Evolutionary conservation across 2,113 vertebrate species (phyloP).

Genomic region (Phalacrocorax carbo): DNA sequence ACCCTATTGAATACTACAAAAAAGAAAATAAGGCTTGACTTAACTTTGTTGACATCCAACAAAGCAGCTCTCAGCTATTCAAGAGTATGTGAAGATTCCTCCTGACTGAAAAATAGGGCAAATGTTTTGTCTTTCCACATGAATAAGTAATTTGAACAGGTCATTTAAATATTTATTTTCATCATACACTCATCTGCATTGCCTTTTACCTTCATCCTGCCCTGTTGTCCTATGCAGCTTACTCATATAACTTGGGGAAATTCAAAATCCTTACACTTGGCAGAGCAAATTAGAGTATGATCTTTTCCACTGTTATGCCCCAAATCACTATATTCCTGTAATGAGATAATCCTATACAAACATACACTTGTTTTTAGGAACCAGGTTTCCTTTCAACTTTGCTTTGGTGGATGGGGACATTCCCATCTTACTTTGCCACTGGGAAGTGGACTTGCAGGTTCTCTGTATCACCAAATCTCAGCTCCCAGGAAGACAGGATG

Average conservation of each 20-base stretch:
- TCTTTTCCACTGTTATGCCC: background rate
- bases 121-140: background rate
- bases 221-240: background rate
- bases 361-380: background rate
- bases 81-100: background rate
- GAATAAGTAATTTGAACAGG: background rate
- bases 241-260: background rate
- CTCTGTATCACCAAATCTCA: background rate
- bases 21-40: background rate
- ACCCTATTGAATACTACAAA: background rate
- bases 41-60: background rate
- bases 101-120: background rate
- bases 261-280: background rate
- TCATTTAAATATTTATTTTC: background rate
- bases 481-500: background rate
- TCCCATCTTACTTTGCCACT: background rate
- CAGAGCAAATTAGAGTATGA: background rate
- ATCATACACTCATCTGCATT: background rate
- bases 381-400: background rate
- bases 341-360: background rate
- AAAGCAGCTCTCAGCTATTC: background rate
- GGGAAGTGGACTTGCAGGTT: background rate
- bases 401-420: background rate
- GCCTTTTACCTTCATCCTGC: background rate
- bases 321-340: background rate